Evolutionary conservation across 2,888 invertebrate species (phyloP).

Genomic region (Cremastinae sp.): DNA sequence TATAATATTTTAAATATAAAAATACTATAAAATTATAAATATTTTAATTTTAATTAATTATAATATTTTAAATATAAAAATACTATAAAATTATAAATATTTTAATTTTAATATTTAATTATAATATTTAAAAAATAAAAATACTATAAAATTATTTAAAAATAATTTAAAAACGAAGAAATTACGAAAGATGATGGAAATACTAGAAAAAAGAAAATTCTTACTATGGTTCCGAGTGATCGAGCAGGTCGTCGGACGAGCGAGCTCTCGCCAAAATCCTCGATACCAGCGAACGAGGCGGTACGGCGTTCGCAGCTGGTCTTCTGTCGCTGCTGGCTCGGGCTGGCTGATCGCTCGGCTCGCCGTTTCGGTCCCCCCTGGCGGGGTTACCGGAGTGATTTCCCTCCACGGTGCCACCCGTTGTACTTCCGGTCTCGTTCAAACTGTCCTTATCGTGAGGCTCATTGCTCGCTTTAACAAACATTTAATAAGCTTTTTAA

Average conservation of each 20-base stretch:
- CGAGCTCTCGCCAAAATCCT: constrained; percentile 75
- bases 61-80: no score
- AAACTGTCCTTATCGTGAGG: constrained; percentile 81
- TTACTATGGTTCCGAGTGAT: constrained; percentile 81
- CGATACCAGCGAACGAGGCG: constrained; percentile 74
- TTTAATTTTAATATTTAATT: neutral
- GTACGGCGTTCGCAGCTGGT: constrained; percentile 62
- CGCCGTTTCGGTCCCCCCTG: constrained; percentile 69
- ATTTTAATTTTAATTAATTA: no score
- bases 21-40: no score
- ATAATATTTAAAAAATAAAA: neutral
- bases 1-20: no score
- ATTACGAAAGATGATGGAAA: no score
- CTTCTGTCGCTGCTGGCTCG: constrained; percentile 55
- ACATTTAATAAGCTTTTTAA: no score
- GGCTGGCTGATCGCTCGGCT: constrained; percentile 54
- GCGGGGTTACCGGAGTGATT: constrained; percentile 69
- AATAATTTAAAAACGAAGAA: no score
- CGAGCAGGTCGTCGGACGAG: constrained; percentile 75
- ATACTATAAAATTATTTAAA: no score
- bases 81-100: no score
- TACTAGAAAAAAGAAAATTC: no score
- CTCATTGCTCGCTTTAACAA: constrained; percentile 80
- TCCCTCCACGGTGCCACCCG: constrained; percentile 76
- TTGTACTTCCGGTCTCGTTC: constrained; percentile 80